Conservation (phyloP, 2,113 vertebrate species). For the Papio anubis region DNA sequence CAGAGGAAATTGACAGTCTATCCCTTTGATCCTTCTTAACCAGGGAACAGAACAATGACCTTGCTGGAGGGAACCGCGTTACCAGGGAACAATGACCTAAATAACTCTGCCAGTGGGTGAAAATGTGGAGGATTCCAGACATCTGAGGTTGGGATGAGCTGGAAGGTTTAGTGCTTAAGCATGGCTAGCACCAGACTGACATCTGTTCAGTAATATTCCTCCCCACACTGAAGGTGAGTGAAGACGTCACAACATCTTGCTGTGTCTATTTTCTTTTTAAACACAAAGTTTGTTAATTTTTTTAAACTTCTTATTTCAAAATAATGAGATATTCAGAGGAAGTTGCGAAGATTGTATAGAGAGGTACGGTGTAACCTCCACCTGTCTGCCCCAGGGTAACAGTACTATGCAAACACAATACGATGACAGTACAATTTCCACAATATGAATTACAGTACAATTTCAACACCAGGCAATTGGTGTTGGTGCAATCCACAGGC, state of each 20-base stretch:
- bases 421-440: neutral
- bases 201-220: neutral
- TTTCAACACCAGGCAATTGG: neutral
- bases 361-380: rapidly evolving
- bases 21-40: neutral
- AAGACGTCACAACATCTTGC: neutral
- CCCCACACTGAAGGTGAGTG: neutral
- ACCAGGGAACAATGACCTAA: neutral
- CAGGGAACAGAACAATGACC: neutral
- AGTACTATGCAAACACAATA: neutral
- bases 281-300: neutral
- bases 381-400: rapidly evolving
- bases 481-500: neutral
- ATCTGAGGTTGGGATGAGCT: neutral
- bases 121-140: neutral
- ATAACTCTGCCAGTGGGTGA: neutral
- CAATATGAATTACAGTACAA: too few species aligned
- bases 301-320: neutral
- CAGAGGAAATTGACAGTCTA: neutral
- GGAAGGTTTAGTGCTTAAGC: neutral
- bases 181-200: rapidly evolving
- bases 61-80: rapidly evolving
- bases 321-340: neutral
- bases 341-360: neutral
- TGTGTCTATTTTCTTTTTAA: neutral